phyloP scores from a whole-genome alignment of 2,888 invertebrate species.

The Drosophila multiciliata region DNA sequence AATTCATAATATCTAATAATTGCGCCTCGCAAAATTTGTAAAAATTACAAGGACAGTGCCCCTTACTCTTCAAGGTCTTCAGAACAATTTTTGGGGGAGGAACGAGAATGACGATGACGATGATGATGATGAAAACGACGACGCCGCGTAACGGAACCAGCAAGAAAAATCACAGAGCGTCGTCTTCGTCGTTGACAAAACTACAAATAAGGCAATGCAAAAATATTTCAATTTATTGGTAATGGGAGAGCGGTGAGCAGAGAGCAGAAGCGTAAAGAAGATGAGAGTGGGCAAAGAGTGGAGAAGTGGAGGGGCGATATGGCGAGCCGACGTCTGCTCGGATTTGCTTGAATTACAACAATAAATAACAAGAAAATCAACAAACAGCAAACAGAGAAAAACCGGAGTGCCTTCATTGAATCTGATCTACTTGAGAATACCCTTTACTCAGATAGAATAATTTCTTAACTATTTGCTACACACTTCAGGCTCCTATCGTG shows the following conservation, averaged over 20 bases:
- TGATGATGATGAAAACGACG: slow-evolving; percentile 2
- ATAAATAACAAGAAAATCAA: slow-evolving; percentile 54
- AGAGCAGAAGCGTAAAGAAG: neutral
- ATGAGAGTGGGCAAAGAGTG: neutral
- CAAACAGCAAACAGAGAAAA: slow-evolving; percentile 32
- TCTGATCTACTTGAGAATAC: slow-evolving; percentile 6
- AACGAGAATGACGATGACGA: slow-evolving; percentile 20
- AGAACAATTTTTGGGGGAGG: slow-evolving; percentile 69
- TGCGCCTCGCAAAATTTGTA: slow-evolving; percentile 46
- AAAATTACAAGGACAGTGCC: slow-evolving; percentile 63
- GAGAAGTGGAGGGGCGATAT: slow-evolving; percentile 32
- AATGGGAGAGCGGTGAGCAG: slow-evolving; percentile 48
- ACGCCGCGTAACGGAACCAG: slow-evolving; percentile 52
- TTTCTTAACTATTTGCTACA: neutral
- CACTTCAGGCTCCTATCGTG: neutral
- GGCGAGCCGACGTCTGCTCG: slow-evolving; percentile 72
- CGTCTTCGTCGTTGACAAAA: slow-evolving; percentile 57
- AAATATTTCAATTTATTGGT: slow-evolving; percentile 68
- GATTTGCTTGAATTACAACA: slow-evolving; percentile 76
- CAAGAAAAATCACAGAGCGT: slow-evolving; percentile 52
- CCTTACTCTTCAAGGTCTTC: slow-evolving; percentile 56
- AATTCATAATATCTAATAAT: slow-evolving; percentile 5
- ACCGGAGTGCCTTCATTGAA: neutral
- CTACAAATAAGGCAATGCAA: slow-evolving; percentile 79
- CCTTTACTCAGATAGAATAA: slow-evolving; percentile 4